Evolutionary conservation across 2,113 vertebrate species (phyloP).

Genomic region (Charina bottae): DNA sequence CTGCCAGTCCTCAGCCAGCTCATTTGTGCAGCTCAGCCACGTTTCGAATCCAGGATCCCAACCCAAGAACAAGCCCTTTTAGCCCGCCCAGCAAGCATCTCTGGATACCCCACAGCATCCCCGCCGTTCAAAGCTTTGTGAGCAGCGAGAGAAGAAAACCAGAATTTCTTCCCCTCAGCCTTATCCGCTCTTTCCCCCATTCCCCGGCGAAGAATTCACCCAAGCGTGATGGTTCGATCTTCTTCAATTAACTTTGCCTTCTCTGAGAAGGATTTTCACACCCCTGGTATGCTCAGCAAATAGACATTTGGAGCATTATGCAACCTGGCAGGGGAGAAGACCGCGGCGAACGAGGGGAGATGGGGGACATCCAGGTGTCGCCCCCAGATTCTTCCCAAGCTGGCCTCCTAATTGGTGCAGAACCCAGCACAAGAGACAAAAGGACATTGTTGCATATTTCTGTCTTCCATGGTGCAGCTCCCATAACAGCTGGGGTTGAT

Average conservation of each 20-base stretch:
- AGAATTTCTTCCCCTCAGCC: neutral
- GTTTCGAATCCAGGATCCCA: too few relatives aligned
- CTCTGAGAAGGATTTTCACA: conserved; percentile 68
- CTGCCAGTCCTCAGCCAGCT: too few relatives aligned
- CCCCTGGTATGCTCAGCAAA: conserved; percentile 63
- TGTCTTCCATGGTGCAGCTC: conserved; percentile 32
- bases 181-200: neutral
- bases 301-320: conserved; percentile 67
- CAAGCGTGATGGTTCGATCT: conserved; percentile 60
- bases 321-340: conserved; percentile 66
- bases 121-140: fast-evolving
- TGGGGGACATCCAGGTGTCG: conserved; percentile 28
- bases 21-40: too few relatives aligned
- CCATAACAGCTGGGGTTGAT: conserved; percentile 36
- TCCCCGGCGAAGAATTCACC: conserved; percentile 8
- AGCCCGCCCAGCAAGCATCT: too few relatives aligned
- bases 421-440: conserved; percentile 47
- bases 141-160: fast-evolving
- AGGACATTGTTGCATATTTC: conserved; percentile 56
- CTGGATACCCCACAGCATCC: neutral
- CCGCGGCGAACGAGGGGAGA: conserved; percentile 64
- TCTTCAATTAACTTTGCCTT: conserved; percentile 69
- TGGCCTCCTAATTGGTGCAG: conserved; percentile 32
- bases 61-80: neutral
- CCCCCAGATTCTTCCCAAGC: conserved; percentile 43